Conservation (phyloP, 2,888 invertebrate species). For the Palloptera scutellata region DNA sequence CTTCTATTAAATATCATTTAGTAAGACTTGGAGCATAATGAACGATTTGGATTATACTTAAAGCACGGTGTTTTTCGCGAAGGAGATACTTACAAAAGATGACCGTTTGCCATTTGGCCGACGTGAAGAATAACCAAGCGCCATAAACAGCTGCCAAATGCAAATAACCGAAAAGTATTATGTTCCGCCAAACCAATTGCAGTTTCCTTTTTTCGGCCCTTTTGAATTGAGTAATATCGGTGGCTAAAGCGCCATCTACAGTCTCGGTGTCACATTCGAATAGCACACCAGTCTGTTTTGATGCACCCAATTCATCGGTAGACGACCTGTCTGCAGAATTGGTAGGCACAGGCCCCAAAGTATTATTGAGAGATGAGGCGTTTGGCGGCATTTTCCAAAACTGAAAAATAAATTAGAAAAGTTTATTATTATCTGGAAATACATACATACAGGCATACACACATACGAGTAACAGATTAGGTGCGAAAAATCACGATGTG, state of each 20-base stretch:
- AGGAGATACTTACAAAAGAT: constrained; percentile 72
- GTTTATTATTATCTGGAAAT: too few relatives aligned
- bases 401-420: constrained; percentile 19
- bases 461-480: too few relatives aligned
- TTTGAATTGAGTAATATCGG: constrained; percentile 67
- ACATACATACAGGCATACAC: too few relatives aligned
- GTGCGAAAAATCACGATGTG: too few relatives aligned
- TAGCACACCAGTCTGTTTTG: constrained; percentile 67
- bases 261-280: constrained; percentile 73
- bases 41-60: too few relatives aligned
- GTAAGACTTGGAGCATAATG: too few relatives aligned
- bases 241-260: constrained; percentile 67
- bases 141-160: constrained; percentile 81
- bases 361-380: constrained; percentile 40
- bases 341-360: constrained; percentile 28
- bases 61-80: too few relatives aligned
- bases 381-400: constrained; percentile 51
- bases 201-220: constrained; percentile 68
- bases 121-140: constrained; percentile 73
- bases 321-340: constrained; percentile 6
- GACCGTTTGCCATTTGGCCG: constrained; percentile 77
- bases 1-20: too few relatives aligned
- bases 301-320: constrained; percentile 31
- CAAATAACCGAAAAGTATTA: constrained; percentile 76
- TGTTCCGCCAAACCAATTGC: constrained; percentile 82